These are phyloP conservation scores for Melierax canorus DNA, from an alignment of 2,113 vertebrate genomes.

Conservation along the genomic window DNA sequence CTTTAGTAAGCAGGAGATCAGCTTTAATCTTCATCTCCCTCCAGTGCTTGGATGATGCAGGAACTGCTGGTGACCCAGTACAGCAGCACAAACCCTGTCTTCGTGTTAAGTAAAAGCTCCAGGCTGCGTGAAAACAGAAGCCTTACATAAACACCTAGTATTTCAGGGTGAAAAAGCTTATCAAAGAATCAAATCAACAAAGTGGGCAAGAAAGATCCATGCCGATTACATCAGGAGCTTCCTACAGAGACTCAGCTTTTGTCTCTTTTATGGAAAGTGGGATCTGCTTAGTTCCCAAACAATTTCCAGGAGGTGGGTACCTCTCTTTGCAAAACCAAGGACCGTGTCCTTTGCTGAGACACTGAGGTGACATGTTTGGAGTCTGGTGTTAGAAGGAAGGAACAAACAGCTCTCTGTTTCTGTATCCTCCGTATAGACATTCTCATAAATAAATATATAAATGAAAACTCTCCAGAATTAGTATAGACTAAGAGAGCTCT, in stretches of 20 bases:
- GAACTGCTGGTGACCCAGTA: neutral
- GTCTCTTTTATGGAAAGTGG: neutral
- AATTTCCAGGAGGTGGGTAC: neutral
- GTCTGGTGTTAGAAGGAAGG: neutral
- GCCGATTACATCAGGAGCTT: neutral
- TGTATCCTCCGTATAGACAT: neutral
- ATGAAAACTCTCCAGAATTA: slow-evolving; percentile 52
- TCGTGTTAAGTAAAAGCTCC: neutral
- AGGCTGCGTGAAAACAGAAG: neutral
- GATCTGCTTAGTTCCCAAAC: neutral
- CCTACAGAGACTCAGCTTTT: neutral
- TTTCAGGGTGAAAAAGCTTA: neutral
- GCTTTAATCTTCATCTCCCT: neutral
- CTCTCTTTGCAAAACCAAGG: neutral
- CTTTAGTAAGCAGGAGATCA: neutral
- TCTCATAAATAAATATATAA: slow-evolving; percentile 40
- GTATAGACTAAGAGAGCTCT: slow-evolving; percentile 59
- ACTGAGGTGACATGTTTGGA: neutral
- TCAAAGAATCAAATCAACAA: neutral
- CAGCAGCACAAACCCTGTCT: neutral
- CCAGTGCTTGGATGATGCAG: neutral
- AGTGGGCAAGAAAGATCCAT: neutral
- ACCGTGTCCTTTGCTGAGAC: neutral
- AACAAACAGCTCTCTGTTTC: slow-evolving; percentile 26
- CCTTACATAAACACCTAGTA: neutral